Percentiles rank a stretch among this genome's conserved stretches.
Evolutionary conservation across 1,140 invertebrate genomes (phyloP).

Genomic region (Fopius arisanus): DNA sequence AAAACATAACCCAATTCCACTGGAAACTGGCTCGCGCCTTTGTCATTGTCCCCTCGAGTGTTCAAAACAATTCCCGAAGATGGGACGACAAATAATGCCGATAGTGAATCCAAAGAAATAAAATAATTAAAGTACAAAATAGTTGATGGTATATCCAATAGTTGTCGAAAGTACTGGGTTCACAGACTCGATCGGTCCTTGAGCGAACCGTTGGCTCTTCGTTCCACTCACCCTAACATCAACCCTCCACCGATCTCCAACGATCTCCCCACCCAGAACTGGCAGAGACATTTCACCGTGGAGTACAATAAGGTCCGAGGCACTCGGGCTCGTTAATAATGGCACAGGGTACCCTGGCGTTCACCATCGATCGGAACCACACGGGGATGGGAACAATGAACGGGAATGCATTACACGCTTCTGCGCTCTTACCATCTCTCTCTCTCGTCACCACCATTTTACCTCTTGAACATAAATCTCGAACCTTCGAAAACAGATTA

Average conservation of each 20-base stretch:
- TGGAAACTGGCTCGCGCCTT: neutral
- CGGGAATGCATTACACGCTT: slow-evolving; percentile 31
- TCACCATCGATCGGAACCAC: slow-evolving; percentile 28
- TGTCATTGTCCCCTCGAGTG: neutral
- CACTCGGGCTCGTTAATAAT: slow-evolving; percentile 29
- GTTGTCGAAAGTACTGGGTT: neutral
- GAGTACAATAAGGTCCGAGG: slow-evolving; percentile 32
- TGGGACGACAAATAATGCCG: neutral
- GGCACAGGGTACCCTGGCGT: slow-evolving; percentile 17
- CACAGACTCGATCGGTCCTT: neutral
- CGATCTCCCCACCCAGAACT: slow-evolving; percentile 4
- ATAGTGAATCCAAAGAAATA: neutral
- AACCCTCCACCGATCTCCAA: neutral
- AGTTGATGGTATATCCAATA: slow-evolving; percentile 6
- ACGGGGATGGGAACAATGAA: slow-evolving; percentile 25
- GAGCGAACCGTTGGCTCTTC: neutral
- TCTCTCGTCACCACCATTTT: neutral
- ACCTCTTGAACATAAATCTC: neutral
- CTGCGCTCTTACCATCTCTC: slow-evolving; percentile 12
- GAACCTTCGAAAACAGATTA: neutral
- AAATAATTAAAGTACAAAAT: neutral
- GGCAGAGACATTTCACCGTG: slow-evolving; percentile 28
- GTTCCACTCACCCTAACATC: neutral
- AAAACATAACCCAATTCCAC: neutral
- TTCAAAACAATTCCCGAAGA: neutral